phyloP scores from a whole-genome alignment of 1,140 invertebrate genomes.

The Potamilus streckersoni region DNA sequence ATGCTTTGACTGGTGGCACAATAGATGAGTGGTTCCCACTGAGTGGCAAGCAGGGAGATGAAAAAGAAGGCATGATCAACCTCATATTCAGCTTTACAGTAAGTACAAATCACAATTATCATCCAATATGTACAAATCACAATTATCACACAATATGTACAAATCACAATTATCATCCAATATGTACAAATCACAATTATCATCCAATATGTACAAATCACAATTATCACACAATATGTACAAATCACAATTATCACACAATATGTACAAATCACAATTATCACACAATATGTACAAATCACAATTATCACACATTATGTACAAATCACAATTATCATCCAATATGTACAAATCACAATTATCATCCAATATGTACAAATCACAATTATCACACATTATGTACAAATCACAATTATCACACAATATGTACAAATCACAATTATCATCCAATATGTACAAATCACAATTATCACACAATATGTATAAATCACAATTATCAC shows the following conservation, averaged over 20 bases:
- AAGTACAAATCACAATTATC: constrained; percentile 62
- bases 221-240: constrained; percentile 72
- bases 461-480: no score
- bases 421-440: constrained; percentile 72
- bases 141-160: constrained; percentile 50
- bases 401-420: constrained; percentile 36
- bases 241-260: not conserved
- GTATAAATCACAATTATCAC: no score
- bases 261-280: constrained; percentile 52
- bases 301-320: constrained; percentile 50
- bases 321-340: constrained; percentile 11
- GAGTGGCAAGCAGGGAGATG: constrained; percentile 92
- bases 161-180: constrained; percentile 54
- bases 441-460: not conserved
- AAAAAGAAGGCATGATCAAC: constrained; percentile 85
- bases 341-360: constrained; percentile 74
- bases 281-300: constrained; percentile 72
- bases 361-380: constrained; percentile 72
- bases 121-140: constrained; percentile 72
- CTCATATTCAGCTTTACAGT: constrained; percentile 75
- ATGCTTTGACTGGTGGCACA: constrained; percentile 87
- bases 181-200: constrained; percentile 69
- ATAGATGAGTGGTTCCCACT: constrained; percentile 94
- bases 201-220: constrained; percentile 50
- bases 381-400: constrained; percentile 71